phyloP scores from a whole-genome alignment of 23 tunicate genomes.

The Ascidia mentula region DNA sequence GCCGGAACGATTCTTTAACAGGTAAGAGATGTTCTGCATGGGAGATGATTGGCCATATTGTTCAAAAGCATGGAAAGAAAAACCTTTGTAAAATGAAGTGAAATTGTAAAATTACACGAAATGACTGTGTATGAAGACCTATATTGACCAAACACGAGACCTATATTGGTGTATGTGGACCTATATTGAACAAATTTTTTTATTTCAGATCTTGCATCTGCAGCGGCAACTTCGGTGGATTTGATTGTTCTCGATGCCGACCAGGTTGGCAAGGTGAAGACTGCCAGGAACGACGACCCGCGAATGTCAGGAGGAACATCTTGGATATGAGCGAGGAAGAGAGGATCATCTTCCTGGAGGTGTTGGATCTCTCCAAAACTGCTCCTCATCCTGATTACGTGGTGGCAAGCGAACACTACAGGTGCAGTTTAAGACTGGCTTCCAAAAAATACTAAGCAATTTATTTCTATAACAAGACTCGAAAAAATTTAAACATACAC shows the following conservation, averaged over 20 bases:
- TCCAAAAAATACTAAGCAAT: too few relatives aligned
- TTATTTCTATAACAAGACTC: too few relatives aligned
- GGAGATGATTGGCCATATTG: too few relatives aligned
- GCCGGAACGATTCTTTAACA: constrained; percentile 77
- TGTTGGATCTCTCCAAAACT: constrained; percentile 71
- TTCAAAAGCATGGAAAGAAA: too few relatives aligned
- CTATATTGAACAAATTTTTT: too few relatives aligned
- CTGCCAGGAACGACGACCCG: constrained; percentile 48
- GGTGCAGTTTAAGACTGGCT: constrained; percentile 26
- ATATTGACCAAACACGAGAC: too few relatives aligned
- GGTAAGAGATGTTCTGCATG: constrained; percentile 33
- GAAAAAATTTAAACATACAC: too few relatives aligned
- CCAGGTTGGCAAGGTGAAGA: constrained; percentile 74
- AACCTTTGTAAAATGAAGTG: too few relatives aligned
- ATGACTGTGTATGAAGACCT: too few relatives aligned
- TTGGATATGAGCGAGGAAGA: constrained; percentile 48
- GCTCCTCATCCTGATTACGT: constrained; percentile 91
- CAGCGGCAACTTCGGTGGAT: constrained; percentile 73
- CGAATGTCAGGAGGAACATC: constrained; percentile 54
- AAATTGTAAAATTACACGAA: too few relatives aligned
- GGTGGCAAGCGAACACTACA: constrained; percentile 83
- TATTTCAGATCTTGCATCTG: constrained; percentile 87
- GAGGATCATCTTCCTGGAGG: constrained; percentile 46
- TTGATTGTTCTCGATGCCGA: constrained; percentile 79
- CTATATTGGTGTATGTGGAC: too few relatives aligned